These are phyloP conservation scores for Dicyrtomina minuta DNA, from an alignment of 2,888 invertebrate genomes.

Conservation along the genomic window DNA sequence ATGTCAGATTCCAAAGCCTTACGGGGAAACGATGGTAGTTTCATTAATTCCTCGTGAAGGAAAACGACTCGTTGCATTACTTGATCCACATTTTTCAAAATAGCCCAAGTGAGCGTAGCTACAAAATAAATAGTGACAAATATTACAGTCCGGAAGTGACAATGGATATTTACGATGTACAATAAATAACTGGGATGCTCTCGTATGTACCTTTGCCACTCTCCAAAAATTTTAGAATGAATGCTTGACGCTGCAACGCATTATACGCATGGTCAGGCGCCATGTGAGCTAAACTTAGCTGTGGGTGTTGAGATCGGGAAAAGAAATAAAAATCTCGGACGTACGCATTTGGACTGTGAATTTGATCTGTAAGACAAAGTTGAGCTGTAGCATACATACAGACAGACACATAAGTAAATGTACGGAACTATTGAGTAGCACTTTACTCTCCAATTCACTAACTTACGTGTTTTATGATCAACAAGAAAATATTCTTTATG, in stretches of 20 bases:
- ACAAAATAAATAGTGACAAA: too few species aligned
- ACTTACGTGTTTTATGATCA: slow-evolving; percentile 95
- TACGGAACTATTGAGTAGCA: neutral
- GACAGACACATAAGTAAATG: neutral
- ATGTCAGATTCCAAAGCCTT: slow-evolving; percentile 97
- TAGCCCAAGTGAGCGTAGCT: slow-evolving; percentile 85
- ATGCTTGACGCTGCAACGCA: slow-evolving; percentile 84
- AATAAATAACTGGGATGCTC: neutral
- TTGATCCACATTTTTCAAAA: slow-evolving; percentile 85
- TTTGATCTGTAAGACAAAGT: slow-evolving; percentile 71
- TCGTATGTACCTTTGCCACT: slow-evolving; percentile 78
- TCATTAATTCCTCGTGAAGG: slow-evolving; percentile 97
- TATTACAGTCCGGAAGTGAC: neutral
- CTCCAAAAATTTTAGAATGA: slow-evolving; percentile 92
- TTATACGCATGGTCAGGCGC: slow-evolving; percentile 86
- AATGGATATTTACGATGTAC: neutral
- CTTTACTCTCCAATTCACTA: neutral
- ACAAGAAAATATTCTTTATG: slow-evolving; percentile 92
- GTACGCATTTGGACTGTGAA: slow-evolving; percentile 91
- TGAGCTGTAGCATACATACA: neutral
- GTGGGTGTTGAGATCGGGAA: slow-evolving; percentile 96
- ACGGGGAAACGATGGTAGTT: slow-evolving; percentile 95
- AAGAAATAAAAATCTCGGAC: slow-evolving; percentile 95
- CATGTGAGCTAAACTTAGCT: slow-evolving; percentile 90
- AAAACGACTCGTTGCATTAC: slow-evolving; percentile 96